These are phyloP conservation scores for Coptotermes formosanus DNA, from an alignment of 1,140 invertebrate species.

Conservation along the genomic window DNA sequence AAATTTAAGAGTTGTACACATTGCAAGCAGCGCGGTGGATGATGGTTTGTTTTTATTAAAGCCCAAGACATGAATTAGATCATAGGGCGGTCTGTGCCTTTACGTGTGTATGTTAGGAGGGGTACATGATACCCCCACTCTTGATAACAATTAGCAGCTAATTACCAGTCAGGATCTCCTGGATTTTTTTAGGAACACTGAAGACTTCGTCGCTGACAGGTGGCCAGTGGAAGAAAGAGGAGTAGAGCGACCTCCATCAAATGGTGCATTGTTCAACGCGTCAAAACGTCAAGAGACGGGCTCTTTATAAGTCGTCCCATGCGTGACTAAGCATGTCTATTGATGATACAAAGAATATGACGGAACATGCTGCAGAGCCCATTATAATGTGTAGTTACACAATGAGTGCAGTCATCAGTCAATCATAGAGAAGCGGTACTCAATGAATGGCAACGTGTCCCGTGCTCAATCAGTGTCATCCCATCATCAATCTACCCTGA, in stretches of 20 bases:
- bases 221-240: neutral
- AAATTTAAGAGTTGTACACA: neutral
- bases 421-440: neutral
- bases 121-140: neutral
- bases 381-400: slow-evolving; percentile 17
- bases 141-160: slow-evolving; percentile 13
- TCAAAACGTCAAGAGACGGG: slow-evolving; percentile 14
- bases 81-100: neutral
- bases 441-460: neutral
- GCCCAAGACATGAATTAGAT: slow-evolving; percentile 3
- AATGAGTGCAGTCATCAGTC: slow-evolving; percentile 11
- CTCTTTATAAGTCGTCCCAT: slow-evolving; percentile 17
- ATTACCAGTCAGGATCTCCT: neutral
- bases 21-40: neutral
- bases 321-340: slow-evolving; percentile 13
- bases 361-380: neutral
- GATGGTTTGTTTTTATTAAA: neutral
- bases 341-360: slow-evolving; percentile 3
- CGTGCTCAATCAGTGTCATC: slow-evolving; percentile 3
- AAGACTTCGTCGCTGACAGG: slow-evolving; percentile 8
- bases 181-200: neutral
- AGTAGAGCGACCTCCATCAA: slow-evolving; percentile 2
- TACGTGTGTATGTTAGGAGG: neutral
- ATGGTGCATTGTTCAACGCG: neutral
- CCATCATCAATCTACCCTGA: neutral